phyloP scores from a whole-genome alignment of 2,888 invertebrate genomes.

The Drosophila paranaensis region DNA sequence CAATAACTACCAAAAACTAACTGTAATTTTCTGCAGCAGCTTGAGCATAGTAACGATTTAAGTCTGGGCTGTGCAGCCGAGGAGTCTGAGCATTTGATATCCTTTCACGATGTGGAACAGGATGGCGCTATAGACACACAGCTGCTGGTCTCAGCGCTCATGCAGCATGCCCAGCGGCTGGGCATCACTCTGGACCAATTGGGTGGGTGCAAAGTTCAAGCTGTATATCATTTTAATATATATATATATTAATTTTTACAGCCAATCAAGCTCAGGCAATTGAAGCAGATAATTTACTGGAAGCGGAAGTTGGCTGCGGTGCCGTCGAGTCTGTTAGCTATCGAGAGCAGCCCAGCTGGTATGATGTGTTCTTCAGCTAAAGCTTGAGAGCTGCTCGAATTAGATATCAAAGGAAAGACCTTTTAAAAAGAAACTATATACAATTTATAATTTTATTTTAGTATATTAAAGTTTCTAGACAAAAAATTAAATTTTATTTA shows the following conservation, averaged over 20 bases:
- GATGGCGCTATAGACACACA: slow-evolving; percentile 51
- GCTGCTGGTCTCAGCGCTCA: slow-evolving; percentile 39
- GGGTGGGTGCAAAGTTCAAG: slow-evolving; percentile 31
- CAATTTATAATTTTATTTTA: background rate
- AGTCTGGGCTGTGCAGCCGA: slow-evolving; percentile 15
- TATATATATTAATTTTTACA: background rate
- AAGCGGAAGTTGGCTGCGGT: slow-evolving; percentile 29
- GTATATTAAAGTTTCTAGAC: background rate
- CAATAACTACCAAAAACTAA: background rate
- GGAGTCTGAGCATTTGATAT: slow-evolving; percentile 17
- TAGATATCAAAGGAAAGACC: background rate
- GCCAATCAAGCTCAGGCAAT: slow-evolving; percentile 10
- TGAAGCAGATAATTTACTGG: background rate
- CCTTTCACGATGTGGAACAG: slow-evolving; percentile 30
- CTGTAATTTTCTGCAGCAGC: background rate
- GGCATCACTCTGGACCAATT: slow-evolving; percentile 61
- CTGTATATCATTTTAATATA: background rate
- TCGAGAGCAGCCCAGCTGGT: slow-evolving; percentile 50
- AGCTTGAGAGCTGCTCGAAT: background rate
- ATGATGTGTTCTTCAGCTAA: slow-evolving; percentile 58
- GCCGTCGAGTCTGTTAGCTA: slow-evolving; percentile 10
- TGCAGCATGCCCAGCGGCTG: slow-evolving; percentile 57
- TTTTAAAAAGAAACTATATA: background rate
- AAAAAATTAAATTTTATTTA: too few relatives aligned
- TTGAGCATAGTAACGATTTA: slow-evolving; percentile 13